phyloP scores from a whole-genome alignment of 2,797 vertebrate genomes.

The Psittacula derbiana region DNA sequence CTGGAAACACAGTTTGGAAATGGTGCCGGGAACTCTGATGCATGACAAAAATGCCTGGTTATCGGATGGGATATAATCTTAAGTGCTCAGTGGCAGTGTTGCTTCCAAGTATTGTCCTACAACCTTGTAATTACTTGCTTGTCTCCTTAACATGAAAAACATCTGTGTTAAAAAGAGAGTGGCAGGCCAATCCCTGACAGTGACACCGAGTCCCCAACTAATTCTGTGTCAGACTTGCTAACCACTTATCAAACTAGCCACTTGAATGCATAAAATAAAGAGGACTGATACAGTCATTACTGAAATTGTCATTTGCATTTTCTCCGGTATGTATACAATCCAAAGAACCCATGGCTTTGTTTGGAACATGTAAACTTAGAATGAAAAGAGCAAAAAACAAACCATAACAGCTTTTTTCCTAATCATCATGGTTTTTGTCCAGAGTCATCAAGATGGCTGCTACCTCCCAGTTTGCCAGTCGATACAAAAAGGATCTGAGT shows the following conservation, averaged over 20 bases:
- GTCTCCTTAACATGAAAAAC: neutral
- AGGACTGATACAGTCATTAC: neutral
- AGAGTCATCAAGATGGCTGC: conserved; percentile 48
- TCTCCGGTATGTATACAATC: rapidly evolving
- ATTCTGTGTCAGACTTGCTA: neutral
- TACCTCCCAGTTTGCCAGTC: conserved; percentile 75
- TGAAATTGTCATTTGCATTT: neutral
- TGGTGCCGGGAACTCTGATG: neutral
- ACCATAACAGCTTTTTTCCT: neutral
- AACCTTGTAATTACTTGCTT: neutral
- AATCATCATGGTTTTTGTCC: rapidly evolving
- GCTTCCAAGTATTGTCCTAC: conserved; percentile 58
- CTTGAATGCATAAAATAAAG: neutral
- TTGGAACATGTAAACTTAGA: rapidly evolving
- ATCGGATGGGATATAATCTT: neutral
- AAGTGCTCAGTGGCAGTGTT: neutral
- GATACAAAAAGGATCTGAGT: conserved; percentile 84
- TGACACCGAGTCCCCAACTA: neutral
- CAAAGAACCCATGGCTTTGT: neutral
- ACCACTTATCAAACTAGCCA: neutral
- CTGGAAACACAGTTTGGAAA: neutral
- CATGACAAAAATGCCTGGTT: neutral
- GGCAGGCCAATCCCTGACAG: neutral
- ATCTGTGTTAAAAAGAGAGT: neutral
- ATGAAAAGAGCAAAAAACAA: neutral